Evolutionary conservation across 2,888 invertebrate species (phyloP), one percentile per base, ranked within the genome.

Genomic region (Hylaea fasciaria): DNA sequence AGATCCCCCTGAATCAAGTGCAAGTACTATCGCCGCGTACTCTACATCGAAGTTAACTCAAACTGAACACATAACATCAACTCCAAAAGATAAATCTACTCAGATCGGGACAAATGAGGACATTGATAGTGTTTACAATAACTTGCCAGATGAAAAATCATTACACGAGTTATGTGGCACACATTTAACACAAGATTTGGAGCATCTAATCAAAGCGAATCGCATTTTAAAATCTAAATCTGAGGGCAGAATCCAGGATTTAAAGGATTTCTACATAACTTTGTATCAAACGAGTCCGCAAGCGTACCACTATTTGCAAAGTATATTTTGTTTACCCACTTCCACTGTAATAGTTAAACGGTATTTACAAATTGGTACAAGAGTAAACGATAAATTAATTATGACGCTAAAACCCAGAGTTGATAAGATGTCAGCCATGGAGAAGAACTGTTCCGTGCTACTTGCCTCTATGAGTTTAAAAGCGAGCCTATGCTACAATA

Each of bases 371-470:
- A 11, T 13, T 14, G 51, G 32, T 9, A 41, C 57, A 9, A 39
- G 11, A 32, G 22, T 54, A 22, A 32, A 49, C 22, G 35, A 46
- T 14, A 45, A 46, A 22, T 8, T 59, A n/a, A 43, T 52, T 17
- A 9, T 22, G 4, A 46, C 22, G 28, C n/a, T 60, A 8, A 57
- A 66, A 49, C 28, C 64, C 1, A 71, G 69, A 54, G 65, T 69
- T 22, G 56, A 65, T 2, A 28, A 9, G 5, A 73, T 75, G 74
- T 52, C 58, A 5, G 47, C 46, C 5, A 50, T 40, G 10, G 66
- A 74, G 44, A 73, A 63, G 53, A 63, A 70, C 48, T 71, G 71
- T 29, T 65, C 69, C 3, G 46, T 74, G 10, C 61, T 73, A 32
- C 35, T 74, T 12, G 64, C 64, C 5, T 47, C 62, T 12, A 35